Evolutionary conservation across 2,797 vertebrate species (phyloP), one percentile per base, ranked within the genome.

Genomic region (Syndactyla subalaris): DNA sequence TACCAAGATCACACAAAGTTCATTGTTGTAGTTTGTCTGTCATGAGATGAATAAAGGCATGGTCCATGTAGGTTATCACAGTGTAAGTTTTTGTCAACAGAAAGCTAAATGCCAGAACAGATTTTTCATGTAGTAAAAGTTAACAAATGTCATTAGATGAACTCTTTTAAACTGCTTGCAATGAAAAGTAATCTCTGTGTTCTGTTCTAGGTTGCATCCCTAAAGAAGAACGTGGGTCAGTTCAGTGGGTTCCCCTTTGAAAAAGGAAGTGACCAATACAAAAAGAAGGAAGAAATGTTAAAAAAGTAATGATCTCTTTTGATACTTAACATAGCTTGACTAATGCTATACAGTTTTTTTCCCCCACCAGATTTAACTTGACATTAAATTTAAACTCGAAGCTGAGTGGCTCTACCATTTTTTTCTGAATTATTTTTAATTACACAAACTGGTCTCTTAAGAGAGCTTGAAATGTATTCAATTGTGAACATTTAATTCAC

Each of bases 201-300:
- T 94, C 74, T 93, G 29, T 97, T 97, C 73, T 94, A 98, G 98
- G 96, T 98, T 79, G 96, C 98, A 73, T 98, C 98, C 43, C 92
- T 98, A 62, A 98, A 99, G 98, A 99, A 99, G 98, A 99, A 99
- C 92, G 97, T 99, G 93, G 98, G 99, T 54, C 98, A 98, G 58
- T 99, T 99, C 75, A 99, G 98, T 46, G 99, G 99, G 9, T 99
- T 99, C 88, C 96, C 98, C 3, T 99, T 99, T 90, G 98, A 98
- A 78, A 98, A 98, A 18, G 98, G 98, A 98, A 99, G 99, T 93
- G 98, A 98, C 27, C 98, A 98, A 19, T 99, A 98, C 95, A 97
- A 97, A 94, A 99, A 99, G 81, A 99, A 99, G 76, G 98, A 99
- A 79, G 99, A 99, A 92, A 98, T 99, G 86, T 96, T 99, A 75